Evolutionary conservation across 2,113 vertebrate genomes (phyloP), one percentile per base, ranked within the genome.

Genomic region (Raja brachyura): DNA sequence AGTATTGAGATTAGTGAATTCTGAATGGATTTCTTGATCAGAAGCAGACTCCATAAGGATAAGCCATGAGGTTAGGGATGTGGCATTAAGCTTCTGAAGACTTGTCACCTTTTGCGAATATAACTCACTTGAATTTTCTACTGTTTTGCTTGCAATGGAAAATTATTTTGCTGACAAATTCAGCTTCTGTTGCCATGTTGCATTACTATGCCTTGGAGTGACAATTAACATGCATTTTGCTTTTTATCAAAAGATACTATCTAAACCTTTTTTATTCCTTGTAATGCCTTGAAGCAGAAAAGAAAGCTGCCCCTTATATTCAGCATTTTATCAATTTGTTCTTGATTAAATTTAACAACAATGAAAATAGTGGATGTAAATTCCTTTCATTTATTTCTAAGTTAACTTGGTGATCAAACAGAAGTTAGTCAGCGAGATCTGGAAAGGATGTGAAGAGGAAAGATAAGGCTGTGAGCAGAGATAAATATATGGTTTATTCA

Each of bases 381-480:
- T 48, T 92, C 88, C 88, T 61, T 70, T 92, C 20, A 54, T 73
- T 92, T 54, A 92, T 73, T 92, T 92, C 66, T 28, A 48, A 54
- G 66, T 90, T 92, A 74, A 92, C 4, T 92, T 92, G 31, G 22
- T 13, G 39, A 92, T 3, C 31, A 92, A 92, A 73, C 66, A 48
- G 66, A 33, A 92, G 18, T 70, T 33, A 70, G 28, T 66, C 59
- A 16, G 56, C 31, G 11, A 16, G 59, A 31, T 6, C 59, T n/a
- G 63, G 88, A 73, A 92, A 92, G 66, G 88, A 73, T 73, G 18
- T 92, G 33, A 92, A 13, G 61, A 48, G 83, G 2, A 31, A 63
- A 63, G 13, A 20, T 63, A 31, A 18, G 9, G 56, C 56, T 61
- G 25, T 61, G 56, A 28, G 81, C 56, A 13, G n/a, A 56, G 59